These are phyloP conservation scores for Pedionomus torquatus DNA, from an alignment of 2,113 vertebrate species.

Conservation along the genomic window DNA sequence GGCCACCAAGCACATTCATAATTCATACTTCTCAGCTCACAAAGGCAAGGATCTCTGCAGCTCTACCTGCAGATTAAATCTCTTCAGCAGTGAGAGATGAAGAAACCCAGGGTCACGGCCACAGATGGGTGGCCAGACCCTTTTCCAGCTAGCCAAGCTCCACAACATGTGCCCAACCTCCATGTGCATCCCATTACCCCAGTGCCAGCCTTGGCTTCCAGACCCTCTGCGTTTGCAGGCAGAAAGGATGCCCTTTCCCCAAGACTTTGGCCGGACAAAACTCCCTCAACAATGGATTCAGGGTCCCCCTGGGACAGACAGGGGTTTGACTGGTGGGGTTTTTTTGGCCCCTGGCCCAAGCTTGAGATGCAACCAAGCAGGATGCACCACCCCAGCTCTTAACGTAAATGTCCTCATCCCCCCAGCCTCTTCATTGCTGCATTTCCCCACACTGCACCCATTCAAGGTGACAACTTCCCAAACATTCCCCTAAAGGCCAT, in stretches of 20 bases:
- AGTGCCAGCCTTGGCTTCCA: not conserved
- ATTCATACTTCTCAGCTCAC: not conserved
- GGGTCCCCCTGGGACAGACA: not conserved
- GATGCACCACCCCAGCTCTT: not conserved
- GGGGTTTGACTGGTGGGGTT: not conserved
- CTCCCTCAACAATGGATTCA: not conserved
- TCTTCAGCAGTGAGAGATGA: accelerated
- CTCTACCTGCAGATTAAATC: not conserved
- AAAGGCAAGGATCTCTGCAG: not conserved
- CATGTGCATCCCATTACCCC: accelerated
- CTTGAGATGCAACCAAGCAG: not conserved
- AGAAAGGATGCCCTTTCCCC: accelerated
- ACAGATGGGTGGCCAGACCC: not conserved
- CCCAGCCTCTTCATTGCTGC: accelerated
- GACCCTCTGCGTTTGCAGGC: accelerated
- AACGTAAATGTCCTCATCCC: accelerated
- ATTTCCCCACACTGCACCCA: too few species aligned
- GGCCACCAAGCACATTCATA: not conserved
- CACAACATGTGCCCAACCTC: not conserved
- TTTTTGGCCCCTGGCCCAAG: not conserved
- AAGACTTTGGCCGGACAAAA: accelerated
- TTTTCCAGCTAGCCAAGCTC: not conserved
- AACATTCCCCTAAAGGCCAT: accelerated
- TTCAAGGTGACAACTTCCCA: not conserved
- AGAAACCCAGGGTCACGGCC: not conserved